phyloP scores from a whole-genome alignment of 2,888 invertebrate species.

The Leptinotarsa haldemani region DNA sequence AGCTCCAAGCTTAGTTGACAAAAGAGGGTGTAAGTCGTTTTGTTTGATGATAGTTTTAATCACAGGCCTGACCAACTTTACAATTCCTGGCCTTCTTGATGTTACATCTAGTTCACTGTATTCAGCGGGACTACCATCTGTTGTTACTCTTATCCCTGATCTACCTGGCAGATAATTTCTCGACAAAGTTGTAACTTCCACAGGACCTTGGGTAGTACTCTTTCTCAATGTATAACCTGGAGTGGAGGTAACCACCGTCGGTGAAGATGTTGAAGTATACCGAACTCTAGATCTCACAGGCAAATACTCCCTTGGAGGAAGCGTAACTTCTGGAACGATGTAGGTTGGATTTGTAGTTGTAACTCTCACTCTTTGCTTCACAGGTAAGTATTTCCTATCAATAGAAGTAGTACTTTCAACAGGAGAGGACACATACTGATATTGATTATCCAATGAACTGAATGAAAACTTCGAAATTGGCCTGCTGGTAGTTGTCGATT shows the following conservation, averaged over 20 bases:
- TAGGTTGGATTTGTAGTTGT: conserved; percentile 15
- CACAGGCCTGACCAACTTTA: conserved; percentile 60
- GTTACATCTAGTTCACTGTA: conserved; percentile 28
- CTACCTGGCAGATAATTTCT: conserved; percentile 55
- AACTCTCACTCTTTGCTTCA: conserved; percentile 26
- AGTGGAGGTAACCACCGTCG: neutral
- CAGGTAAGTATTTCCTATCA: conserved; percentile 39
- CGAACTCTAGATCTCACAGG: conserved; percentile 34
- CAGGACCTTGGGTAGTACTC: conserved; percentile 23
- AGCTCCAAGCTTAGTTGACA: conserved; percentile 78
- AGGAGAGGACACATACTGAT: conserved; percentile 38
- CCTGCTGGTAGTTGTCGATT: conserved; percentile 44
- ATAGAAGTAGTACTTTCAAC: conserved; percentile 35
- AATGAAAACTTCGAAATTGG: conserved; percentile 54
- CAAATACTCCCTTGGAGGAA: conserved; percentile 33
- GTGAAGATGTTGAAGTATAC: conserved; percentile 14
- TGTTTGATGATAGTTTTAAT: conserved; percentile 75
- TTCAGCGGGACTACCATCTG: conserved; percentile 36
- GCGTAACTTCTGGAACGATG: conserved; percentile 5
- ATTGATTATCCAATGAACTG: conserved; percentile 52
- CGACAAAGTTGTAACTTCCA: conserved; percentile 49
- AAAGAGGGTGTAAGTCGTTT: conserved; percentile 78
- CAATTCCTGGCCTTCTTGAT: conserved; percentile 41
- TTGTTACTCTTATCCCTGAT: conserved; percentile 38
- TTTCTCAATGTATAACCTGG: conserved; percentile 10